phyloP scores from a whole-genome alignment of 2,888 invertebrate genomes.

The Nasonia oneida region DNA sequence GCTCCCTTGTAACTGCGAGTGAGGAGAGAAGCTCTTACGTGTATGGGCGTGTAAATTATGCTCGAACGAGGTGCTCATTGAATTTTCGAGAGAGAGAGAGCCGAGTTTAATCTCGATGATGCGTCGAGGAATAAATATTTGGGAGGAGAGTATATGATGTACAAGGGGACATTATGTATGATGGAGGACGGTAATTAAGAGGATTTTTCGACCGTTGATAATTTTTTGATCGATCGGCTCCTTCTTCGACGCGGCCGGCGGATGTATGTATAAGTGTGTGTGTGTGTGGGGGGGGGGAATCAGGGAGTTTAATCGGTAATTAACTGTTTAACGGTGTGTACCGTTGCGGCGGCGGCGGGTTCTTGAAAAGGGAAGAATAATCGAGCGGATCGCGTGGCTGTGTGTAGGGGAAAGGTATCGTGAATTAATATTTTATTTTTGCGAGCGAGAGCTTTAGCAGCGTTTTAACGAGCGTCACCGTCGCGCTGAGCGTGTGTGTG shows the following conservation, averaged over 20 bases:
- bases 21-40: neutral
- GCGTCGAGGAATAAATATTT: conserved; percentile 6
- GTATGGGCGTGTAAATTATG: conserved; percentile 29
- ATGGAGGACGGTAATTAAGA: neutral
- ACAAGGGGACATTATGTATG: neutral
- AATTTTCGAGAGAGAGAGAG: conserved; percentile 14
- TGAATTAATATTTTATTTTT: neutral
- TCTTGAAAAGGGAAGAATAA: conserved; percentile 4
- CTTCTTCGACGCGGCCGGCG: neutral
- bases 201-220: conserved; percentile 13
- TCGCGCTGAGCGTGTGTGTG: too few relatives aligned
- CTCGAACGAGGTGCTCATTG: conserved; percentile 26
- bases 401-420: neutral
- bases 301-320: conserved; percentile 2
- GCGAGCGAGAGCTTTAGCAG: neutral
- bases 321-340: conserved; percentile 2
- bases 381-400: neutral
- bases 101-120: neutral
- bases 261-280: neutral
- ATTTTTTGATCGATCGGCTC: conserved; percentile 19
- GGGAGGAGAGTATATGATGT: neutral
- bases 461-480: neutral
- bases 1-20: conserved; percentile 10
- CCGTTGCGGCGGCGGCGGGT: neutral
- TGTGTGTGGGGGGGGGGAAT: neutral